phyloP scores from a whole-genome alignment of 2,113 vertebrate genomes.

The Neogobius melanostomus region DNA sequence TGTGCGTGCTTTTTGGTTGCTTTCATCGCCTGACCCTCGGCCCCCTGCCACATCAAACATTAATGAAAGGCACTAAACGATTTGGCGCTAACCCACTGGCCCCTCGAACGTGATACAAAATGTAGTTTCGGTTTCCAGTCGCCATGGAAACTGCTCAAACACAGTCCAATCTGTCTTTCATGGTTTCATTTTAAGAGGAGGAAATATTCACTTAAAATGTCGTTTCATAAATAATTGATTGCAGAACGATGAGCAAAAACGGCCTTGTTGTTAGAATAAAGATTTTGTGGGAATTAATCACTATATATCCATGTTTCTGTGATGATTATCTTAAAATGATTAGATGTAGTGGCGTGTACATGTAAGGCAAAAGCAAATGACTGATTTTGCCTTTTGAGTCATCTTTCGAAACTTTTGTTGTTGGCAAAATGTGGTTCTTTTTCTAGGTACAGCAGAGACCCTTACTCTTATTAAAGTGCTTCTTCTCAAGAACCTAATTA shows the following conservation, averaged over 20 bases:
- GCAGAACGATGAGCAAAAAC: neutral
- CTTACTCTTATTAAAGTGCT: slow-evolving; percentile 20
- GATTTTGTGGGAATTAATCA: no score
- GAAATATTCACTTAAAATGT: neutral
- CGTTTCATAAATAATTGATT: neutral
- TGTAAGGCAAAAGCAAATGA: no score
- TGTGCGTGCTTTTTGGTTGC: neutral
- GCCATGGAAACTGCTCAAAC: slow-evolving; percentile 13
- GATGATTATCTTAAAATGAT: no score
- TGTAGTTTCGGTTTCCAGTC: slow-evolving; percentile 23
- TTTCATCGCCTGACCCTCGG: slow-evolving; percentile 34
- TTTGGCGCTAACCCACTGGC: slow-evolving; percentile 37
- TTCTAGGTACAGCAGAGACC: slow-evolving; percentile 23
- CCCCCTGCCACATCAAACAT: slow-evolving; percentile 60
- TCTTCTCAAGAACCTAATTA: slow-evolving; percentile 21
- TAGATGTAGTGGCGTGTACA: no score
- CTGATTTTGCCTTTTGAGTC: no score
- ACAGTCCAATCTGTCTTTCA: neutral
- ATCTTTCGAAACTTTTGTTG: no score
- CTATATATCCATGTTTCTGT: no score
- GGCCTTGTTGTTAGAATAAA: no score
- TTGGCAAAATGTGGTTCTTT: no score
- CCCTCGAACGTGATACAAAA: slow-evolving; percentile 37
- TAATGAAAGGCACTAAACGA: slow-evolving; percentile 57
- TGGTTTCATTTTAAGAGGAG: neutral